Evolutionary conservation across 2,797 vertebrate genomes (phyloP), one percentile per base, ranked within the genome.

Genomic region (Aplochiton taeniatus): DNA sequence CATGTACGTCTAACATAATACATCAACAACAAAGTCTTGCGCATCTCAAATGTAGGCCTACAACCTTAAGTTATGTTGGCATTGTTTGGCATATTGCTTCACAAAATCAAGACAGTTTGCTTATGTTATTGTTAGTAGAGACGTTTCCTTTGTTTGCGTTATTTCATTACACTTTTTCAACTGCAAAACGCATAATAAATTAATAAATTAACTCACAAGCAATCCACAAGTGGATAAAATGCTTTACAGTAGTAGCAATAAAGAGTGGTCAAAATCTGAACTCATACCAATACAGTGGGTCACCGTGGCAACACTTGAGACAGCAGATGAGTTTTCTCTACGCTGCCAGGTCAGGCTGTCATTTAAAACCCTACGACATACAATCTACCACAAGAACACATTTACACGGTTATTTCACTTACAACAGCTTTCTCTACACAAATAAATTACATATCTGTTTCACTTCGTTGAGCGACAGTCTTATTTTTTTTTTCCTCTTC

Each of bases 151-250:
- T 83, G 70, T 73, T 73, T 70, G 69, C 69, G 49, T 78, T 76
- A 60, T 56, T 58, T 77, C 83, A 84, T 76, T 76, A 89, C 83
- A 88, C 83, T 70, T 68, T n/a, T 73, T 63, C 69, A 85, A 90
- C 92, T 88, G 83, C 85, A 92, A 87, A 79, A 90, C 87, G 87
- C 85, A 87, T 89, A 96, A 98, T 98, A 98, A 97, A 98, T 98
- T 96, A 98, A 96, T 98, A 98, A 98, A 93, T 98, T 96, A 98
- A 94, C 90, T 93, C 92, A 95, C 94, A 93, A 95, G 94, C 93
- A 92, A 93, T 92, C 91, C 88, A 94, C 88, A 91, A 86, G 78
- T 81, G 91, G 87, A 91, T 87, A 89, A 87, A 92, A 94, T 91
- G 85, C 81, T 86, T 90, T 91, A 91, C 90, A 93, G 87, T 89